Conservation (phyloP, 2,113 vertebrate genomes). For the Eulemur macaco region DNA sequence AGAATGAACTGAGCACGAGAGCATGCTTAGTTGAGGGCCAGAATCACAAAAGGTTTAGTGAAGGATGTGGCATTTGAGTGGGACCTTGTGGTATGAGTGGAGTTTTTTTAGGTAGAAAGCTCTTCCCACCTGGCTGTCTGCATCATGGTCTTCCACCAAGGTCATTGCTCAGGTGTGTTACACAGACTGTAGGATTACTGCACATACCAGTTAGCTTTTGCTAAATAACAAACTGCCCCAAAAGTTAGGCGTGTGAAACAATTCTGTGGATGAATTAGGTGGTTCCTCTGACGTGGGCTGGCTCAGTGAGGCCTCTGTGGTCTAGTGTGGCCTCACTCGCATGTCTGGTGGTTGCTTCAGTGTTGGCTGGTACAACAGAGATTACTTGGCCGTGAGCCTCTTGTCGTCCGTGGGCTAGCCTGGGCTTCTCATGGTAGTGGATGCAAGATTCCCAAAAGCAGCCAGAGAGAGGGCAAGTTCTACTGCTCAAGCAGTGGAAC, state of each 20-base stretch:
- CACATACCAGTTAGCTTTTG: not conserved
- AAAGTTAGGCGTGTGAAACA: too few relatives aligned
- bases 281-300: not conserved
- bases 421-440: not conserved
- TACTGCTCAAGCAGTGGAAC: too few relatives aligned
- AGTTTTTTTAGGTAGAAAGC: not conserved
- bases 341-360: rapidly evolving
- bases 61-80: rapidly evolving
- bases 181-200: not conserved
- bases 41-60: not conserved
- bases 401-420: not conserved
- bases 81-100: rapidly evolving
- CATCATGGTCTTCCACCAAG: not conserved
- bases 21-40: not conserved
- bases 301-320: not conserved
- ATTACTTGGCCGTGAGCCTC: not conserved
- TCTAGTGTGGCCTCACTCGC: not conserved
- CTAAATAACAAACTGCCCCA: not conserved
- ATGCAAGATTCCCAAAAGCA: not conserved
- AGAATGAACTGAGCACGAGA: not conserved
- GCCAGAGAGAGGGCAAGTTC: not conserved
- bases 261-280: not conserved
- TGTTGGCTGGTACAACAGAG: not conserved
- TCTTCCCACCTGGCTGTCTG: not conserved
- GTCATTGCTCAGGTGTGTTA: not conserved